Base-by-base conservation (phyloP, 1,140 invertebrate species). In the Drosophila pallidifrons region DNA sequence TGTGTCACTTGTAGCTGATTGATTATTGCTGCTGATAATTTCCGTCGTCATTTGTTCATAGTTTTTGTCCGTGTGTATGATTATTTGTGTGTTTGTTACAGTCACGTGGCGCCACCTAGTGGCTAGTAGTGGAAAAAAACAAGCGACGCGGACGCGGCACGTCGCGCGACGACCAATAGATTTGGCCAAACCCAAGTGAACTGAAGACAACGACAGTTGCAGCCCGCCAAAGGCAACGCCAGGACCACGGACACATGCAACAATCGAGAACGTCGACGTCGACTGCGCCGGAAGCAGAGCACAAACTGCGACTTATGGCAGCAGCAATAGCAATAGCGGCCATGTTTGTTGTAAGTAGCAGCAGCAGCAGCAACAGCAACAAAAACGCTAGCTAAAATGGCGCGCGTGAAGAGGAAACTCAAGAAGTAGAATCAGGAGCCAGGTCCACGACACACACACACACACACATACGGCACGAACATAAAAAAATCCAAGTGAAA, bases 341-440 rank as follows among this genome's bases (percentile, higher is more conserved):
- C 76, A 82, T 86, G 79, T 88, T 86, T 86, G 82, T 88, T 86
- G 82, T 86, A 88, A 86, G 82, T 87, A 82, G 79, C 70, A 82
- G 70, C 72, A 67, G 71, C 35, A 77, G 49, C 16, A 72, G 38
- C 51, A 59, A 11, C 67, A 51, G 43, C n/a, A 54, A 20, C 67
- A 51, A 43, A 38, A 60, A 61, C 45, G 77, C 57, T 74, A 83
- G 80, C 80, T 54, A 72, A 88, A 88, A 88, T 83, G 77, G 83
- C 83, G 81, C 83, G 83, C 79, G 83, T 66, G 80, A 87, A 88
- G 82, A 87, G 82, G 73, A 87, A 87, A 82, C 82, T 87, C 82
- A 87, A 87, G 82, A 82, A 87, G 74, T 83, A 83, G 81, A 77
- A 75, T 69, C 75, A 73, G 81, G 57, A 51, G 77, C 38, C 47